These are phyloP conservation scores for Panzeria rudis DNA, from an alignment of 2,888 invertebrate genomes.

Conservation along the genomic window DNA sequence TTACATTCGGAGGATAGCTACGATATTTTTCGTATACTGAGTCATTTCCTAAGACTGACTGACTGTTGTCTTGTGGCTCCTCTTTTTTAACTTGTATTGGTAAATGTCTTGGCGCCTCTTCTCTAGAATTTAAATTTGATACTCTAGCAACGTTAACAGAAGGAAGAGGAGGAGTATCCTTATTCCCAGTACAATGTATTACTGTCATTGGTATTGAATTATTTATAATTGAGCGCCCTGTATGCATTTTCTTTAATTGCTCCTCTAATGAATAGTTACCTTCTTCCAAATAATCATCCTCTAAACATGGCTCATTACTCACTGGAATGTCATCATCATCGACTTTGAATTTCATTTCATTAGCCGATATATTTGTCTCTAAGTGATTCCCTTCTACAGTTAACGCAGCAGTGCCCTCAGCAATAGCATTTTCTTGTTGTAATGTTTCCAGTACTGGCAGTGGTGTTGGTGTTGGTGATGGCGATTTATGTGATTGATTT, in stretches of 20 bases:
- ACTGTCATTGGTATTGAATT: constrained; percentile 48
- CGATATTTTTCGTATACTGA: constrained; percentile 68
- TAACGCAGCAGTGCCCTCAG: background rate
- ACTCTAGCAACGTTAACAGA: background rate
- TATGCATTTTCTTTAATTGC: constrained; percentile 43
- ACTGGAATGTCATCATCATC: constrained; percentile 69
- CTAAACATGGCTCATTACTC: constrained; percentile 64
- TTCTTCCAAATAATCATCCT: constrained; percentile 56
- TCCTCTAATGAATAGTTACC: constrained; percentile 40
- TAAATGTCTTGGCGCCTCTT: constrained; percentile 2
- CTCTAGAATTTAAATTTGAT: background rate
- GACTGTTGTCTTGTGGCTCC: background rate
- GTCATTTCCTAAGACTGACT: background rate
- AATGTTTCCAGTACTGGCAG: background rate
- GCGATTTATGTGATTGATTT: constrained; percentile 22
- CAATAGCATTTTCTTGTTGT: background rate
- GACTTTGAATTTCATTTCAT: constrained; percentile 49
- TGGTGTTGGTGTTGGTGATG: background rate
- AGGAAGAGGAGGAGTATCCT: too few relatives aligned
- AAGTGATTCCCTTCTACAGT: background rate
- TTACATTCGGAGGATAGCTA: constrained; percentile 60
- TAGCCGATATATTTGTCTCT: background rate
- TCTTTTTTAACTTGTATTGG: constrained; percentile 55
- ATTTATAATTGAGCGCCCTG: background rate
- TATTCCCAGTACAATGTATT: background rate